Base-by-base conservation (phyloP, 2,113 vertebrate species). In the Proteles cristata region DNA sequence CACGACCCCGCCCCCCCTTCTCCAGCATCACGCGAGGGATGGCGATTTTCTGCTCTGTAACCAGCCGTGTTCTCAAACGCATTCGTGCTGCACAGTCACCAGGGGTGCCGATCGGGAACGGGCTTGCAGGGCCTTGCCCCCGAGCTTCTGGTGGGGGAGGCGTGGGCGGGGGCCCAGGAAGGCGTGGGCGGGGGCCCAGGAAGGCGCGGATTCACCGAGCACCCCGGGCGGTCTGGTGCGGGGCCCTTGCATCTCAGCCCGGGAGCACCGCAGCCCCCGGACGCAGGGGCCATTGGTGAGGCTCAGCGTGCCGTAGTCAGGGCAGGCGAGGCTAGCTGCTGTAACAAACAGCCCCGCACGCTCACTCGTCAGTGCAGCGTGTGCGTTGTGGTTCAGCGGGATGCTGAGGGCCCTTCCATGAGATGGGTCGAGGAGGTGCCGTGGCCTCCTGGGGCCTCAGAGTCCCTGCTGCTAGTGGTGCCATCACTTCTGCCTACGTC, bases 371-470 rank as follows among this genome's bases (percentile, higher is more conserved):
- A 2, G 28, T 3, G 71, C 63, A 12, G 79, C 2, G 4, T 2
- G 1, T 2, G 0, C 33, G 0, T 16, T 26, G 1, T 3, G 4
- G 77, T 48, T 66, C 61, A 1, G 0, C 4, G 10, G 53, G 19
- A 19, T 48, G 23, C 8, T 5, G 11, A 25, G 0, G 26, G 50
- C 69, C 21, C 48, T 35, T n/a, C 26, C 10, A 11, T 2, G 39
- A 81, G 61, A 0, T n/a, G 69, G 11, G 33, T 15, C 39, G 1
- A 39, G 77, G 26, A 2, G 45, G 71, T 16, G 11, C 33, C 33
- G 39, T 26, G 0, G 0, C 21, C 55, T 23, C 55, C 35, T 35
- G 21, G 48, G 63, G 21, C 21, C 53, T 86, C 6, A 1, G 43
- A 26, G 12, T 33, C 39, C 33, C 21, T 26, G 7, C 11, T 14